phyloP scores from a whole-genome alignment of 2,888 invertebrate species.

The Coremacera marginata region DNA sequence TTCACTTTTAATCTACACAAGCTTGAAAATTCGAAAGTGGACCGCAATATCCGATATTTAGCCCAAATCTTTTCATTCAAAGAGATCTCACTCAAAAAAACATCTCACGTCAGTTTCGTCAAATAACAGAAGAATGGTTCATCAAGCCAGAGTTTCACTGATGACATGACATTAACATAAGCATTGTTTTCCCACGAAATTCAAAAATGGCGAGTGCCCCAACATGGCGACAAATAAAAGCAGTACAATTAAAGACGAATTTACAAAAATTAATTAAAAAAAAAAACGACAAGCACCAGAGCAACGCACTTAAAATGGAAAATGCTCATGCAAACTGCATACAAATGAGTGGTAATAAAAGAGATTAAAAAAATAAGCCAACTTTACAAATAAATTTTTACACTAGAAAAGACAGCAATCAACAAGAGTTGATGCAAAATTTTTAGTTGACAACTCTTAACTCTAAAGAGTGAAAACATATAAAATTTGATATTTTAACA shows the following conservation, averaged over 20 bases:
- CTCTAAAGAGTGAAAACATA: too few relatives aligned
- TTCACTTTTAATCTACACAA: too few relatives aligned
- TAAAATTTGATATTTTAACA: too few relatives aligned
- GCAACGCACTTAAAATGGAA: constrained; percentile 15
- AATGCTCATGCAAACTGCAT: not conserved
- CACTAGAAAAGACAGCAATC: not conserved
- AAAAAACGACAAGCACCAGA: not conserved
- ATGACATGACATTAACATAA: constrained; percentile 12
- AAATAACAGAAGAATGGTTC: not conserved
- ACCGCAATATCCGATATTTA: too few relatives aligned
- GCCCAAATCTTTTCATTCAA: too few relatives aligned
- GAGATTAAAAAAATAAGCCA: not conserved
- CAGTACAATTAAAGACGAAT: constrained; percentile 2
- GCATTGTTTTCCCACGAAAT: constrained; percentile 27
- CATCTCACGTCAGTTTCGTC: too few relatives aligned
- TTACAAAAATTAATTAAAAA: not conserved
- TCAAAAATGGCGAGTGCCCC: constrained; percentile 7
- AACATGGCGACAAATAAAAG: constrained; percentile 2
- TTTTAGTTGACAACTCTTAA: too few relatives aligned
- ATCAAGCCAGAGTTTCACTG: not conserved
- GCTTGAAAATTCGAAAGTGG: too few relatives aligned
- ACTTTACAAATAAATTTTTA: not conserved
- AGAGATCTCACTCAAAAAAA: too few relatives aligned
- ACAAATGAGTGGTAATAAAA: constrained; percentile 2
- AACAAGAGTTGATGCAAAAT: too few relatives aligned